Evolutionary conservation across 2,797 vertebrate genomes (phyloP).

Genomic region (Premnoplex brunnescens): DNA sequence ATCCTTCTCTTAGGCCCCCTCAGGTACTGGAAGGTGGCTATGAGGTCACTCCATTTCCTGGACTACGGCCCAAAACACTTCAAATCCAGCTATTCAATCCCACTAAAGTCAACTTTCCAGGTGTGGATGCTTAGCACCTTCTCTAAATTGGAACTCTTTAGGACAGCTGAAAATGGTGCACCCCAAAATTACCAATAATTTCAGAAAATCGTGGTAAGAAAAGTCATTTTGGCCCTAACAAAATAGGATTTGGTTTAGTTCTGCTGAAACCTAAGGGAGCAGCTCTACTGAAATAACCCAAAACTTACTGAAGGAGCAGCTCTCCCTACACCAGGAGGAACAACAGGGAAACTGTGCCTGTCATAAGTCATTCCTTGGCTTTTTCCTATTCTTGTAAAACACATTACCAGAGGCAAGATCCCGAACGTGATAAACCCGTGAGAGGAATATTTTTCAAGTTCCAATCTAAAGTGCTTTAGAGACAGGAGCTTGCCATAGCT

Average conservation of each 20-base stretch:
- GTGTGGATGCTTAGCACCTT: not conserved
- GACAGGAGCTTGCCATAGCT: not conserved
- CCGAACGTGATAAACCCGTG: not conserved
- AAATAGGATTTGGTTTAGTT: not conserved
- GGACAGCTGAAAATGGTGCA: not conserved
- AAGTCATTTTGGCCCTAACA: not conserved
- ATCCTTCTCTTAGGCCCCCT: not conserved
- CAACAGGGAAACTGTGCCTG: not conserved
- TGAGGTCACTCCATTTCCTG: not conserved
- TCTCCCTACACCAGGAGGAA: not conserved
- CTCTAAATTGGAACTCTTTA: not conserved
- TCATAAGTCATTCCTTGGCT: not conserved
- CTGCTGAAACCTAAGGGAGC: not conserved
- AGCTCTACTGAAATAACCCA: not conserved
- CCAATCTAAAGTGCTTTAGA: not conserved
- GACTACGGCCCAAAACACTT: fast-evolving
- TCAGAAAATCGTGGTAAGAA: not conserved
- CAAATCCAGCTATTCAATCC: not conserved
- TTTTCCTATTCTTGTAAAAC: not conserved
- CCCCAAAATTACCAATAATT: not conserved
- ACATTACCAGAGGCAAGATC: not conserved
- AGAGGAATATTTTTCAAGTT: not conserved
- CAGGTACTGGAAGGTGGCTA: not conserved
- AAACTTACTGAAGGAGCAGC: not conserved
- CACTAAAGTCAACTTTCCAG: not conserved